Evolutionary conservation across 2,888 invertebrate species (phyloP).

Genomic region (Coleophora flavipennella): DNA sequence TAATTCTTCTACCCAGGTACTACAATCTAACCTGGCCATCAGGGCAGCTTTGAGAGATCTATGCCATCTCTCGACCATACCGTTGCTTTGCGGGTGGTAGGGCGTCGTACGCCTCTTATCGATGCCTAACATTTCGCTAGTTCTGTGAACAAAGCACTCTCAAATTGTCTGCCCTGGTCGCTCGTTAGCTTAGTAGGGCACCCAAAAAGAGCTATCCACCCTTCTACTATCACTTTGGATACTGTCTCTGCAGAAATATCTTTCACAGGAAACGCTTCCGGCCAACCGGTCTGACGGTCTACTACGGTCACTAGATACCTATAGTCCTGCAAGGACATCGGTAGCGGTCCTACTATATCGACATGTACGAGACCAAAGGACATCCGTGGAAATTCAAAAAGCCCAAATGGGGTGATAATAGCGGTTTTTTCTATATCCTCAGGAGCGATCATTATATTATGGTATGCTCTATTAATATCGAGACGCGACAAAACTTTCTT

Average conservation of each 20-base stretch:
- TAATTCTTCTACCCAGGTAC: constrained; percentile 17
- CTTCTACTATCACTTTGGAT: constrained; percentile 11
- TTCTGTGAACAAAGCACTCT: constrained; percentile 26
- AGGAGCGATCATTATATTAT: not conserved
- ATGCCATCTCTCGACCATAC: constrained; percentile 20
- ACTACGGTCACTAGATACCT: constrained; percentile 16
- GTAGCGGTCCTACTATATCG: constrained; percentile 11
- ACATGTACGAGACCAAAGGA: constrained; percentile 22
- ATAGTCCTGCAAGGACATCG: constrained; percentile 9
- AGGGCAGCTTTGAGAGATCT: constrained; percentile 19
- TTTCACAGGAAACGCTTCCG: constrained; percentile 14
- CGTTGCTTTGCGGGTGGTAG: no score
- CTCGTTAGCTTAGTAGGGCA: constrained; percentile 23
- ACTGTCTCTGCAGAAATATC: constrained; percentile 19
- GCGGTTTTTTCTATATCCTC: constrained; percentile 25
- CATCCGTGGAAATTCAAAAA: constrained; percentile 27
- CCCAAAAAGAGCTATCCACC: constrained; percentile 16
- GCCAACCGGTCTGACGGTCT: constrained; percentile 11
- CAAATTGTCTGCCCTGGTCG: no score
- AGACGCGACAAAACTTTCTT: not conserved
- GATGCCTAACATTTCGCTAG: constrained; percentile 12
- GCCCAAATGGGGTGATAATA: constrained; percentile 25
- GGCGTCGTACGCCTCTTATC: constrained; percentile 8
- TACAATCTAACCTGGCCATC: constrained; percentile 10
- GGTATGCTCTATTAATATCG: no score